Base-by-base conservation (phyloP, 2,888 invertebrate genomes). In the Petrolisthes manimaculis region DNA sequence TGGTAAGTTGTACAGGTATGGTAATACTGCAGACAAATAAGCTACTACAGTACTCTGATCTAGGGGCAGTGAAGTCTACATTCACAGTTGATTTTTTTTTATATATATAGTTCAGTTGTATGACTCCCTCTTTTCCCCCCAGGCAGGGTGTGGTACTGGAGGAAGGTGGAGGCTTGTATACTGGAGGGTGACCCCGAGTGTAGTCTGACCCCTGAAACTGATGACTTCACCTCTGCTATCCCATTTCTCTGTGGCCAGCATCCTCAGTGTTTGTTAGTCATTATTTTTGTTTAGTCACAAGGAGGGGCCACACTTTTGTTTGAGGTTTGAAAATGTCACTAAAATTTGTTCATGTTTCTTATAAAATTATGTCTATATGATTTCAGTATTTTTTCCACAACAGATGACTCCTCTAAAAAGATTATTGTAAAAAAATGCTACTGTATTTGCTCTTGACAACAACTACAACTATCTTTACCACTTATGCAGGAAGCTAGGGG, bases 231-330 rank as follows among this genome's bases (percentile, higher is more conserved):
- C 53, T 91, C 91, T 1, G 89, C 92, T 92, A 96, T 96, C 37
- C 95, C 97, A 92, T 97, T 97, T 94, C 97, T 97, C 93, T 97
- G 97, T 92, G 97, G 97, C 3, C 97, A 97, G 92, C 96, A 96
- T 91, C 95, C 96, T 86, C 96, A 96, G 91, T 96, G 96, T 95
- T 95, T 96, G 96, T 96, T 92, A 94, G 96, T 93, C 81, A 14
- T 18, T 9, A 0, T 80, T 5, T 54, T 18, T 80, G n/a, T 54
- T 37, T 0, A 51, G 18, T 54, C 21, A 37, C 9, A 21, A 12
- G 24, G 21, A 21, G 24, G n/a, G 21, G 24, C 9, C 9, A 75
- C 14, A 21, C 9, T 14, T n/a, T 75, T 9, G 18, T 6, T 21
- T 3, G 0, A n/a, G 21, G 8, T 54, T 5, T n/a, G 9, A 0